Base-by-base conservation (phyloP, 2,797 vertebrate species). In the Centropyge bicolor region DNA sequence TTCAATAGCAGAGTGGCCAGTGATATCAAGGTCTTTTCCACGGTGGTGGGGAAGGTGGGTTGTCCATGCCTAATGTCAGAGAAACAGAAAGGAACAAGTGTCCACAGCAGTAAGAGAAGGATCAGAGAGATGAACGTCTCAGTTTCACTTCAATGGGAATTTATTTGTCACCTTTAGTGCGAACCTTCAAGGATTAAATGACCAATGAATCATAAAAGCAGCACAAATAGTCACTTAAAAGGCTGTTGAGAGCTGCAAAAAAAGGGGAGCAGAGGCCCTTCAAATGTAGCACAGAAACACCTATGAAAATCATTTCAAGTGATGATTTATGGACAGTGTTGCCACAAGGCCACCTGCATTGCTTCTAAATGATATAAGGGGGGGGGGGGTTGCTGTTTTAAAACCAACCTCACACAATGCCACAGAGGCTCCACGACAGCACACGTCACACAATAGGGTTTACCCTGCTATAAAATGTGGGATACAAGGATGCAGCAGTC, bases 381-480 rank as follows among this genome's bases (percentile, higher is more conserved):
- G 38, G 20, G 70, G 9, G 27, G 54, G 35, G n/a, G 27, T 6
- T 56, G 24, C 63, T 13, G 65, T 57, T 69, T 79, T 54, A 83
- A 88, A 84, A 79, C 80, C 82, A 82, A 76, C 86, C 84, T 72
- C 60, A 56, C 81, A 90, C 86, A 91, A 92, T 83, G 85, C 64
- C 60, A 68, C 78, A 48, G 77, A 87, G 86, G 87, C 94, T 91
- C 94, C 63, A 92, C 93, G 86, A 90, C 93, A 94, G 93, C 95
- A 94, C 92, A 94, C 95, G 96, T 95, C 96, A 96, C 93, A 97
- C 96, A 97, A 96, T 94, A 94, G 86, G 91, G 93, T 86, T 91
- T 83, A 90, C 87, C 73, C 94, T 92, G 92, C 94, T 97, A 97
- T 97, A 97, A 97, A 97, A 94, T 90, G 91, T 85, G 84, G 91